A percentile compares a stretch with the other conserved stretches of the same genome.
phyloP scores from a whole-genome alignment of 1,140 invertebrate genomes.

The Mamestra configurata region DNA sequence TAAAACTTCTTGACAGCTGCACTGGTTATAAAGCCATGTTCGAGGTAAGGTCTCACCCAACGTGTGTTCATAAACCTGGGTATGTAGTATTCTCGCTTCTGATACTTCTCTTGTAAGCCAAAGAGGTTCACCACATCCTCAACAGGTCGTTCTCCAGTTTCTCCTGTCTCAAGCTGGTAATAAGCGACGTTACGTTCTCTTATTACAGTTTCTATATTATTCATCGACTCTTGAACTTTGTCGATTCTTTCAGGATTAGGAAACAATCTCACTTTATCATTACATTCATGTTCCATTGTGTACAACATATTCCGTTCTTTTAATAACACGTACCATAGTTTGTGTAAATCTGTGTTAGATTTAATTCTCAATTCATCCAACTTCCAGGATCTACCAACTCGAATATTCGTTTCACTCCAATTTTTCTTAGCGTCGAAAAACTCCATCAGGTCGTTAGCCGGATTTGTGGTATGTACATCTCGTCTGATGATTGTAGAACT shows the following conservation, averaged over 20 bases:
- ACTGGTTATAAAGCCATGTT: conserved; percentile 88
- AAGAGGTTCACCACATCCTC: conserved; percentile 89
- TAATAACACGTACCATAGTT: conserved; percentile 98
- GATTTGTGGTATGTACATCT: conserved; percentile 82
- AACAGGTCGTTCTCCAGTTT: conserved; percentile 92
- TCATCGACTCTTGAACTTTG: conserved; percentile 98
- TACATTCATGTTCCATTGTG: conserved; percentile 97
- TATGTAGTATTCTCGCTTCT: conserved; percentile 71
- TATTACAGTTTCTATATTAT: conserved; percentile 97
- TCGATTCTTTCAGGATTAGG: conserved; percentile 98
- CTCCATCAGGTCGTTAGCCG: conserved; percentile 91
- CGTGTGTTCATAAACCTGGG: conserved; percentile 89
- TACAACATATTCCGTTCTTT: conserved; percentile 99
- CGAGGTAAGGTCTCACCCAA: conserved; percentile 88
- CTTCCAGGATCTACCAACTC: conserved; percentile 96
- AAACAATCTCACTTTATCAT: conserved; percentile 91
- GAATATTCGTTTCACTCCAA: conserved; percentile 94
- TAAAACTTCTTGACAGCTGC: conserved; percentile 90
- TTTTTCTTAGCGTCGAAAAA: conserved; percentile 97
- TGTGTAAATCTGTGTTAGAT: conserved; percentile 98
- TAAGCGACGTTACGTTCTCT: conserved; percentile 97
- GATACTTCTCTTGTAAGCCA: conserved; percentile 88
- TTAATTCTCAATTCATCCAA: conserved; percentile 97
- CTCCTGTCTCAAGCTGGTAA: conserved; percentile 96
- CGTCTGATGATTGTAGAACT: conserved; percentile 44